Conservation (phyloP, 2,888 invertebrate genomes). For the Archips xylosteana region DNA sequence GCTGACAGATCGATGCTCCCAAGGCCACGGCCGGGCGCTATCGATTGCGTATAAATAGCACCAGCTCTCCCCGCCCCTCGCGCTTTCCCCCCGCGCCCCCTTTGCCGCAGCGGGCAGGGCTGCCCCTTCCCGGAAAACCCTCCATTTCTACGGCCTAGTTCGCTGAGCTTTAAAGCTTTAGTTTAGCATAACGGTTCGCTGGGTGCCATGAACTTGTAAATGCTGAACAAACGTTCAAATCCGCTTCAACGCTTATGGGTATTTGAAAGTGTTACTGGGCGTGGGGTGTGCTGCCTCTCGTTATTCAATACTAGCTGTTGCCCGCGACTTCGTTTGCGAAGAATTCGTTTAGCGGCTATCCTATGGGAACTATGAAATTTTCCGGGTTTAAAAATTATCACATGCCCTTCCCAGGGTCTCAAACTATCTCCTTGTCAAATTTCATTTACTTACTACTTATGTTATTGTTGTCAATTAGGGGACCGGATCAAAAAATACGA, state of each 20-base stretch:
- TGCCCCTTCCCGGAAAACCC: conserved; percentile 40
- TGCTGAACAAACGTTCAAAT: conserved; percentile 1
- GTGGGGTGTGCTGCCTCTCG: neutral
- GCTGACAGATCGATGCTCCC: conserved; percentile 73
- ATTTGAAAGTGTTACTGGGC: neutral
- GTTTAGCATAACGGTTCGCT: conserved; percentile 8
- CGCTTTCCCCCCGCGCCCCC: conserved; percentile 46
- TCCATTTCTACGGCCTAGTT: conserved; percentile 40
- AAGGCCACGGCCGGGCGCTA: conserved; percentile 81
- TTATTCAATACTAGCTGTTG: neutral
- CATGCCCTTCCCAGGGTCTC: no score
- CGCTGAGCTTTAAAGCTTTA: conserved; percentile 14
- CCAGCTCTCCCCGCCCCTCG: conserved; percentile 61
- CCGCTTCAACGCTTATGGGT: neutral
- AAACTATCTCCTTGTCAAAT: no score
- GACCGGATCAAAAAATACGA: no score
- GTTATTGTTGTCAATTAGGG: no score
- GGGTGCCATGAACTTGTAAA: conserved; percentile 1
- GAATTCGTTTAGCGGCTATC: no score
- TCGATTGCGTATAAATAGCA: conserved; percentile 82
- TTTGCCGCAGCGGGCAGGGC: conserved; percentile 1
- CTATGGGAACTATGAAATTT: no score
- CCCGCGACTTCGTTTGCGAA: no score
- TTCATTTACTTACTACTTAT: no score
- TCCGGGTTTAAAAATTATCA: no score